phyloP scores from a whole-genome alignment of 2,113 vertebrate species.

The Suncus etruscus region DNA sequence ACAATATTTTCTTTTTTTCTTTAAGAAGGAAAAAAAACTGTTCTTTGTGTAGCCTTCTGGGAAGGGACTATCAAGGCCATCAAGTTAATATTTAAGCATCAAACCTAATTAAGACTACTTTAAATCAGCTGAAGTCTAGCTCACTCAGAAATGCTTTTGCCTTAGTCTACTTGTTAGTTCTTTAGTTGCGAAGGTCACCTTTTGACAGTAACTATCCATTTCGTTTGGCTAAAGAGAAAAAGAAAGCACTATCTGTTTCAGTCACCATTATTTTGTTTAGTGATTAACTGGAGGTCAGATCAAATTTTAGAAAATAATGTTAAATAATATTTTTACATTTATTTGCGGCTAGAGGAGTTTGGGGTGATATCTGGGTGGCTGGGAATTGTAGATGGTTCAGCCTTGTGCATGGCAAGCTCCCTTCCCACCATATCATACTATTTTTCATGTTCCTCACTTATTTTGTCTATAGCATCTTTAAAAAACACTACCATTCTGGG shows the following conservation, averaged over 20 bases:
- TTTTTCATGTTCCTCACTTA: too few relatives aligned
- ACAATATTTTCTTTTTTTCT: too few relatives aligned
- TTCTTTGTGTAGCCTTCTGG: not conserved
- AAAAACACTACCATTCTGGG: too few relatives aligned
- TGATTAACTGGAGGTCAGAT: not conserved
- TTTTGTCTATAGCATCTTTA: too few relatives aligned
- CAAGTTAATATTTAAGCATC: not conserved
- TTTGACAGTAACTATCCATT: not conserved
- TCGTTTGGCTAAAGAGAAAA: too few relatives aligned
- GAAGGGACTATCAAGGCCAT: not conserved
- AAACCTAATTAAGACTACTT: not conserved
- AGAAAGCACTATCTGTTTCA: not conserved
- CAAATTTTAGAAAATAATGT: slow-evolving; percentile 37
- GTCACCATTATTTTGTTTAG: slow-evolving; percentile 52
- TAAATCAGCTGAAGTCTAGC: not conserved
- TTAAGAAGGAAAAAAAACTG: not conserved
- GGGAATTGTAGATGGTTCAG: too few relatives aligned
- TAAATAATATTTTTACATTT: not conserved
- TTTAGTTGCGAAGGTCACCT: not conserved
- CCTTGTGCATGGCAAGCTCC: too few relatives aligned
- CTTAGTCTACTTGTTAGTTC: not conserved
- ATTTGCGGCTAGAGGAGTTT: too few relatives aligned
- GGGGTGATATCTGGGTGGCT: not conserved
- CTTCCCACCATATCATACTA: too few relatives aligned
- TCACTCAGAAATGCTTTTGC: not conserved